These are phyloP conservation scores for Iselma pallidipennis DNA, from an alignment of 2,888 invertebrate species.

Conservation along the genomic window DNA sequence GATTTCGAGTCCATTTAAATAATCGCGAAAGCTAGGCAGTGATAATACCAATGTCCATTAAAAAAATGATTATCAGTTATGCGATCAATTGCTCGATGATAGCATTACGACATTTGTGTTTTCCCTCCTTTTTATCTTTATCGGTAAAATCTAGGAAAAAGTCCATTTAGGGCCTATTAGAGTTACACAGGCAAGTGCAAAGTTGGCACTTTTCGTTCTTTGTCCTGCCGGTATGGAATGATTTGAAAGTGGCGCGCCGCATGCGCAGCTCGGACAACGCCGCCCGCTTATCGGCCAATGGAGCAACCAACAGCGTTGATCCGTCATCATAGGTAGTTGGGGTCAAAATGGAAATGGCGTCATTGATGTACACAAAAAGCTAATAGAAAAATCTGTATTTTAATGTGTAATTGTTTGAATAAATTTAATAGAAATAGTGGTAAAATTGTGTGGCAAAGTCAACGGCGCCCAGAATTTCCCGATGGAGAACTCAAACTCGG, in stretches of 20 bases:
- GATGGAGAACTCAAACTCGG: conserved; percentile 62
- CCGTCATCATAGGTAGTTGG: conserved; percentile 41
- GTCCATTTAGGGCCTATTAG: too few relatives aligned
- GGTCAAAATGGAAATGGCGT: conserved; percentile 34
- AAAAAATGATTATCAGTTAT: too few relatives aligned
- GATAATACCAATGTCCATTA: too few relatives aligned
- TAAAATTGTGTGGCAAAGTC: conserved; percentile 20
- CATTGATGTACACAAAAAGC: not conserved
- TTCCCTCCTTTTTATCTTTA: too few relatives aligned
- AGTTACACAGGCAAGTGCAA: too few relatives aligned
- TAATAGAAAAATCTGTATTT: not conserved
- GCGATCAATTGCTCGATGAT: too few relatives aligned
- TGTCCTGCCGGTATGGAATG: not conserved
- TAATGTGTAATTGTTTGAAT: not conserved
- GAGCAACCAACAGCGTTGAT: conserved; percentile 44
- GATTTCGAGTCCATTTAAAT: too few relatives aligned
- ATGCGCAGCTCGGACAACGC: conserved; percentile 42
- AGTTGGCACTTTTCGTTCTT: too few relatives aligned
- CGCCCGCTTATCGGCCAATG: conserved; percentile 50
- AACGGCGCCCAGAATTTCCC: conserved; percentile 36
- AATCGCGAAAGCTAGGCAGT: too few relatives aligned
- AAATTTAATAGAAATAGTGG: conserved; percentile 6
- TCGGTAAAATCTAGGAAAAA: too few relatives aligned
- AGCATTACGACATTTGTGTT: too few relatives aligned
- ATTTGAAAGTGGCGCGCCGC: conserved; percentile 46